Evolutionary conservation across 2,888 invertebrate genomes (phyloP).

Genomic region (Scrobipalpa costella): DNA sequence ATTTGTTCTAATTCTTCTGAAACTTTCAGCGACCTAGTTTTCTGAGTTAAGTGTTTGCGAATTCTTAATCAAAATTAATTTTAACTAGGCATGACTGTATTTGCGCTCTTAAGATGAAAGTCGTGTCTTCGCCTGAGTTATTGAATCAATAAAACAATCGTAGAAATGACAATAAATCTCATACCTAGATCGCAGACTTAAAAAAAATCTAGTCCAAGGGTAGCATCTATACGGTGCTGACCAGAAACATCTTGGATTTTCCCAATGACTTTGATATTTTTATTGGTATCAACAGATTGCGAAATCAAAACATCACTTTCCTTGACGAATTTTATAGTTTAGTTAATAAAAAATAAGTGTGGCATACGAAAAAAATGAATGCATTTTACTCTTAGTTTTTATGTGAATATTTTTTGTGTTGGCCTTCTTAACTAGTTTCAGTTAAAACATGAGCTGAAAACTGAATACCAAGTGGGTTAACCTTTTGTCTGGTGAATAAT

Average conservation of each 20-base stretch:
- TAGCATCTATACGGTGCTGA: not conserved
- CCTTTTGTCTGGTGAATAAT: not conserved
- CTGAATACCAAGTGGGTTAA: not conserved
- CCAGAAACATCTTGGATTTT: constrained; percentile 3
- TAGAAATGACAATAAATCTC: constrained; percentile 15
- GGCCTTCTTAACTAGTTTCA: not conserved
- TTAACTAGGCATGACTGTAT: not conserved
- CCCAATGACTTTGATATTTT: not conserved
- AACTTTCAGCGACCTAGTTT: constrained; percentile 15
- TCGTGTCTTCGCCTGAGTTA: constrained; percentile 15
- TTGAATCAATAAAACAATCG: constrained; percentile 12
- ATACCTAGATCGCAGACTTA: constrained; percentile 11
- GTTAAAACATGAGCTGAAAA: not conserved
- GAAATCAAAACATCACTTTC: constrained; percentile 16
- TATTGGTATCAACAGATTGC: constrained; percentile 14
- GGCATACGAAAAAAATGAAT: not conserved
- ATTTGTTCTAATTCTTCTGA: not conserved
- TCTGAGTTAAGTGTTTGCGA: not conserved
- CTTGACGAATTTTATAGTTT: constrained; percentile 6
- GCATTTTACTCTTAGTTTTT: not conserved
- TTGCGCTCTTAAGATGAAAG: constrained; percentile 13
- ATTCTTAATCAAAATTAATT: not conserved
- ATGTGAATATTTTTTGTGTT: not conserved
- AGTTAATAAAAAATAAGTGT: not conserved
- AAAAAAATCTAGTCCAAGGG: constrained; percentile 14